A percentile compares a stretch with the other conserved stretches of the same genome.
Evolutionary conservation across 2,888 invertebrate genomes (phyloP).

Genomic region (Heliconius sara): DNA sequence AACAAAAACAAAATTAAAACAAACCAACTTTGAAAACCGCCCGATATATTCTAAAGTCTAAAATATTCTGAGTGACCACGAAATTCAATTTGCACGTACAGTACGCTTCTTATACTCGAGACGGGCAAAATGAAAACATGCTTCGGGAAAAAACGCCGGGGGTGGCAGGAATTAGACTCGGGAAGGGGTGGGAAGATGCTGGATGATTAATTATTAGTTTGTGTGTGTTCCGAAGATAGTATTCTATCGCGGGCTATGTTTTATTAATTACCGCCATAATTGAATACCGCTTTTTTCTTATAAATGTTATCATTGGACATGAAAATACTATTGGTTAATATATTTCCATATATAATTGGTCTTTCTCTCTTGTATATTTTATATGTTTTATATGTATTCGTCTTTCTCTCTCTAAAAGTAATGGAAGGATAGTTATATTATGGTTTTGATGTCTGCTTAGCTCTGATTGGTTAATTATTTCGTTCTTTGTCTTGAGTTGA

Average conservation of each 20-base stretch:
- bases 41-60: conserved; percentile 71
- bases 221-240: conserved; percentile 79
- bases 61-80: conserved; percentile 81
- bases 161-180: conserved; percentile 79
- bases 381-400: not conserved
- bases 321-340: conserved; percentile 5
- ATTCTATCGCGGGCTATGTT: conserved; percentile 49
- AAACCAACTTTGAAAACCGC: conserved; percentile 55
- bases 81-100: conserved; percentile 80
- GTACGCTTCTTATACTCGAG: conserved; percentile 61
- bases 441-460: not conserved
- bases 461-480: conserved; percentile 10
- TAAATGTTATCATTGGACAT: conserved; percentile 28
- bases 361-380: not conserved
- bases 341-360: not conserved
- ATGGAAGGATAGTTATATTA: not conserved
- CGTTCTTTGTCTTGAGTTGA: conserved; percentile 8
- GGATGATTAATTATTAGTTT: conserved; percentile 84
- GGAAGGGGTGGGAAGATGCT: conserved; percentile 68
- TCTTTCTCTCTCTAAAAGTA: conserved; percentile 4
- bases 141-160: conserved; percentile 67
- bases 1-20: conserved; percentile 38
- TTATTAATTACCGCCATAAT: conserved; percentile 53
- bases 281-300: conserved; percentile 36
- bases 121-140: conserved; percentile 80